A percentile compares a stretch with the other conserved stretches of the same genome.
Evolutionary conservation across 2,113 vertebrate species (phyloP).

Genomic region (Colossoma macropomum): DNA sequence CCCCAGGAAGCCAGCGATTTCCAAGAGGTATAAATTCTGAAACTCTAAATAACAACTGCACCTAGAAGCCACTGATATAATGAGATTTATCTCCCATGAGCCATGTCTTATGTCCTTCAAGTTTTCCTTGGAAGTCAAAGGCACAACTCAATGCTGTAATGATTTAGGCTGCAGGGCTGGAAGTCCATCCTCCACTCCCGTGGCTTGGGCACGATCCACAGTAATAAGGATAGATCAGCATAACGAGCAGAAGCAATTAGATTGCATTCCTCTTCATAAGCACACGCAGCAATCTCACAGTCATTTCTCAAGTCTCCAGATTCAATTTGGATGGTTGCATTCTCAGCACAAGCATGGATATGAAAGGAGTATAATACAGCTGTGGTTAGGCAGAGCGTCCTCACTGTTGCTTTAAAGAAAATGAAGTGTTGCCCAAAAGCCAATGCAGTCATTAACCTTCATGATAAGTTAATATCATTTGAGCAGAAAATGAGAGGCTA

Average conservation of each 20-base stretch:
- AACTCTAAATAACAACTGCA: conserved; percentile 45
- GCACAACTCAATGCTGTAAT: background rate
- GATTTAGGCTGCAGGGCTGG: conserved; percentile 21
- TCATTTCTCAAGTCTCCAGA: background rate
- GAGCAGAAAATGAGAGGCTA: background rate
- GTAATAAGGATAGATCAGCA: conserved; percentile 23
- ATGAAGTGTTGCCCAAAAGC: background rate
- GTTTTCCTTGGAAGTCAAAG: conserved; percentile 48
- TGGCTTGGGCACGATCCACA: conserved; percentile 15
- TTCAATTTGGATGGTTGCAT: background rate
- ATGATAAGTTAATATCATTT: background rate
- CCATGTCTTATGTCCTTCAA: conserved; percentile 48
- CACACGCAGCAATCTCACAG: background rate
- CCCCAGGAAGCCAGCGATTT: conserved; percentile 19
- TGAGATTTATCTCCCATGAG: conserved; percentile 54
- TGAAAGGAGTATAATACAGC: background rate
- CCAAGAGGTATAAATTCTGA: conserved; percentile 49
- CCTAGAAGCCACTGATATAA: conserved; percentile 46
- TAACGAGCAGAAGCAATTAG: conserved; percentile 30
- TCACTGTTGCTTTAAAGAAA: background rate
- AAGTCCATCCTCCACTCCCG: conserved; percentile 9
- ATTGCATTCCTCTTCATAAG: conserved; percentile 13
- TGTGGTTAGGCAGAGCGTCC: background rate
- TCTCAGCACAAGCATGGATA: background rate
- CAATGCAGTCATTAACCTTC: background rate